Evolutionary conservation across 1,140 invertebrate species (phyloP).

Genomic region (Oryctes rhinoceros): DNA sequence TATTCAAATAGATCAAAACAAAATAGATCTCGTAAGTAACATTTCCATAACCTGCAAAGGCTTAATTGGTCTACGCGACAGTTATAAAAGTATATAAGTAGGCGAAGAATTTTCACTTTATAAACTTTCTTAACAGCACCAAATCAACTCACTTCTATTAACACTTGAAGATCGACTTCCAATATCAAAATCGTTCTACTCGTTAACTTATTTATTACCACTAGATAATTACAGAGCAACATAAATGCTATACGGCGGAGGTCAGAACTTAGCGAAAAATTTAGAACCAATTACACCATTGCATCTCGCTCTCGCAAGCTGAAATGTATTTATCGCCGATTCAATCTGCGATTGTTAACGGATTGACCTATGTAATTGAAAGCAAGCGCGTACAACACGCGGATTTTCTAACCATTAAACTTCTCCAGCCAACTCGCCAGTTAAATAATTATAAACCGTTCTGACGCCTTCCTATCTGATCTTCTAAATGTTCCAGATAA

Average conservation of each 20-base stretch:
- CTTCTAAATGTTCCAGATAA: background rate
- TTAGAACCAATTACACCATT: background rate
- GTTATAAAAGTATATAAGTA: no score
- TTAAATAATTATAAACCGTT: conserved; percentile 3
- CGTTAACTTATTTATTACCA: background rate
- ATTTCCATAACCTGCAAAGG: no score
- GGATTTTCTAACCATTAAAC: background rate
- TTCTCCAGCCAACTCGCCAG: background rate
- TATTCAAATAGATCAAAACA: no score
- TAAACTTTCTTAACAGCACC: no score
- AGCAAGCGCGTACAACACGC: background rate
- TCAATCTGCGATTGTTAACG: background rate
- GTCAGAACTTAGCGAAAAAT: background rate
- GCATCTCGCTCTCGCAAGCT: background rate
- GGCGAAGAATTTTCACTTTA: no score
- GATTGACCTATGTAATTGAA: conserved; percentile 18
- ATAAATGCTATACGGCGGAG: background rate
- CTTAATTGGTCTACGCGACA: no score
- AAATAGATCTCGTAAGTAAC: no score
- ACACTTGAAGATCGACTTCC: no score
- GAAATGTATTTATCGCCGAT: background rate
- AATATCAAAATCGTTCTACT: background rate
- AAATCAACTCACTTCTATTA: no score
- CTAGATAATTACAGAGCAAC: background rate
- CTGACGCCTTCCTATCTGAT: conserved; percentile 17